phyloP scores from a whole-genome alignment of 2,888 invertebrate species.

The Hemicrepidius hirtus region DNA sequence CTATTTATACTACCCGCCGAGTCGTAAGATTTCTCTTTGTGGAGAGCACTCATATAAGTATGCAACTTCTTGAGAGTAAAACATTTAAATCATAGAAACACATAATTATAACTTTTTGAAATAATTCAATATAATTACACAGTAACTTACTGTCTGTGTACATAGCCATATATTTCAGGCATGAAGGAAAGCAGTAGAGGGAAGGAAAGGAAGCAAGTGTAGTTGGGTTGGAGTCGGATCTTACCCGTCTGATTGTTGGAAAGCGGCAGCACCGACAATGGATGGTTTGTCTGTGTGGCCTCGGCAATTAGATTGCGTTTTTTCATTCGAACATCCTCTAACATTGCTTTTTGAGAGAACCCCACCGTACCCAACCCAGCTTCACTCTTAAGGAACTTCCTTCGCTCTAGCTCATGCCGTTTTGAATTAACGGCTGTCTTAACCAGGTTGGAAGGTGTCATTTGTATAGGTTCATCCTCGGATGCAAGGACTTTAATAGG shows the following conservation, averaged over 20 bases:
- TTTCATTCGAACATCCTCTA: constrained; percentile 69
- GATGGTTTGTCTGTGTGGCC: constrained; percentile 72
- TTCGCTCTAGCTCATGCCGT: constrained; percentile 75
- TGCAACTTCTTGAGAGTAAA: too few relatives aligned
- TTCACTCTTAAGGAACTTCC: constrained; percentile 73
- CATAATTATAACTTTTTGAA: background rate
- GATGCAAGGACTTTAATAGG: constrained; percentile 66
- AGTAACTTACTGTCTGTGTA: constrained; percentile 46
- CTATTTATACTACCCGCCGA: too few relatives aligned
- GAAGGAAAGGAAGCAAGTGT: constrained; percentile 53
- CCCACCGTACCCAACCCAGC: constrained; percentile 67
- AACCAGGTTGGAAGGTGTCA: constrained; percentile 78
- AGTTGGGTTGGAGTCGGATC: constrained; percentile 68
- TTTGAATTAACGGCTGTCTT: constrained; percentile 80
- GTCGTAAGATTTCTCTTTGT: too few relatives aligned
- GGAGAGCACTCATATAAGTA: too few relatives aligned
- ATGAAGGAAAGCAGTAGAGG: constrained; percentile 44
- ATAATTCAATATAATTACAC: constrained; percentile 14
- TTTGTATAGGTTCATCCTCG: constrained; percentile 58
- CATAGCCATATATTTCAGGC: constrained; percentile 47
- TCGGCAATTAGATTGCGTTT: constrained; percentile 72
- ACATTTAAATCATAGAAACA: background rate
- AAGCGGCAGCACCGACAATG: constrained; percentile 70
- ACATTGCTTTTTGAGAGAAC: constrained; percentile 61
- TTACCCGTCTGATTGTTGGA: constrained; percentile 78